phyloP scores from a whole-genome alignment of 2,113 vertebrate genomes.

The Notothenia rossii region DNA sequence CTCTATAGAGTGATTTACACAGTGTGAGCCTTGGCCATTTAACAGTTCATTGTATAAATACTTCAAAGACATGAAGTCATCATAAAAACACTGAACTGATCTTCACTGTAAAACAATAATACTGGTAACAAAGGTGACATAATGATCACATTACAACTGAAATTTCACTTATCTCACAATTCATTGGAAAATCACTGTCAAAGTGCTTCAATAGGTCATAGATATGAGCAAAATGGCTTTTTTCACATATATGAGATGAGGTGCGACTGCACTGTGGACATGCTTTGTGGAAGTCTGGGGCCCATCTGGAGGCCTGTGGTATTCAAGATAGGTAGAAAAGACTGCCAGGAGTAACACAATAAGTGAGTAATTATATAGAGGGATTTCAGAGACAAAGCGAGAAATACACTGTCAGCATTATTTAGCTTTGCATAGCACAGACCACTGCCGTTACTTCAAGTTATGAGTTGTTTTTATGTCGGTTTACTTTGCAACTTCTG shows the following conservation, averaged over 20 bases:
- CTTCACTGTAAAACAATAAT: constrained; percentile 1
- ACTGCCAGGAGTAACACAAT: constrained; percentile 67
- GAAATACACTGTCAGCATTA: constrained; percentile 34
- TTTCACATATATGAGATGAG: constrained; percentile 25
- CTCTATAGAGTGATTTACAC: constrained; percentile 27
- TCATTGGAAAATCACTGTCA: background rate
- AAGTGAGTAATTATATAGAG: constrained; percentile 62
- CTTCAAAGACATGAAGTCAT: constrained; percentile 20
- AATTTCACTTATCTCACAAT: constrained; percentile 9
- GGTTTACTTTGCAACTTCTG: background rate
- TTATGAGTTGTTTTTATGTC: constrained; percentile 21
- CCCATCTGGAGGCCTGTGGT: constrained; percentile 56
- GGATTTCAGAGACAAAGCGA: constrained; percentile 50
- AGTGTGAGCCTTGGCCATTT: constrained; percentile 21
- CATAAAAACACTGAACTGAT: constrained; percentile 29
- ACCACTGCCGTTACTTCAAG: constrained; percentile 31
- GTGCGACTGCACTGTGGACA: background rate
- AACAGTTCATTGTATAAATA: constrained; percentile 11
- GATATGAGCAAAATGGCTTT: constrained; percentile 23
- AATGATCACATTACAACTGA: constrained; percentile 28
- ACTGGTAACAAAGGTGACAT: constrained; percentile 8
- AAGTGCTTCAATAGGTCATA: background rate
- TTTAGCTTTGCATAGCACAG: constrained; percentile 37
- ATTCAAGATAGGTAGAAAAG: constrained; percentile 40
- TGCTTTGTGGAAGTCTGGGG: constrained; percentile 44